Evolutionary conservation across 2,888 invertebrate genomes (phyloP).

Genomic region (Volucella inanis): DNA sequence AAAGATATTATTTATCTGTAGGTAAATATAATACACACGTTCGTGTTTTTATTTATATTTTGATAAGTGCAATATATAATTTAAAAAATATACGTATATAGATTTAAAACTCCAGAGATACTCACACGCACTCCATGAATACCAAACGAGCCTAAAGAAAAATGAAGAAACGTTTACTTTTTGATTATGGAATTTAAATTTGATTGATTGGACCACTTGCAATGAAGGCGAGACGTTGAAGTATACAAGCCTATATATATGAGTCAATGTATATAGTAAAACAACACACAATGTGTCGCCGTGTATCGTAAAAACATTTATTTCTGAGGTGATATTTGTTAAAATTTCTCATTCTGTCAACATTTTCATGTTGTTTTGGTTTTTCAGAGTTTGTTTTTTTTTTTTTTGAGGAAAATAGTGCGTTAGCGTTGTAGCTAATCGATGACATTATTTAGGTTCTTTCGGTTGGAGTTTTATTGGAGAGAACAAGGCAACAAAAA

Average conservation of each 20-base stretch:
- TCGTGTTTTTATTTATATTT: conserved; percentile 1
- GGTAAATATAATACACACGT: background rate
- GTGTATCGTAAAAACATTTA: conserved; percentile 58
- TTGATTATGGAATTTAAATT: conserved; percentile 68
- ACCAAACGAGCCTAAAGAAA: conserved; percentile 34
- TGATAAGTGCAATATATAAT: conserved; percentile 22
- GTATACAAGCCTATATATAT: no score
- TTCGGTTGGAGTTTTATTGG: conserved; percentile 47
- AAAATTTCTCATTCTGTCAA: conserved; percentile 60
- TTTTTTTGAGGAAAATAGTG: conserved; percentile 39
- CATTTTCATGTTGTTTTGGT: conserved; percentile 15
- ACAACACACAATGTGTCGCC: conserved; percentile 14
- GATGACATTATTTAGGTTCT: conserved; percentile 54
- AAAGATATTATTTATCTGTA: conserved; percentile 2
- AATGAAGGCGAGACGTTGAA: conserved; percentile 25
- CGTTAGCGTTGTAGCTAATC: conserved; percentile 50
- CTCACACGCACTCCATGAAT: conserved; percentile 2
- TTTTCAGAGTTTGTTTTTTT: background rate
- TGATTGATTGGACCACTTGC: conserved; percentile 74
- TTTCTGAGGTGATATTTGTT: conserved; percentile 72
- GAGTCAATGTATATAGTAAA: background rate
- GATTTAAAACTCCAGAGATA: conserved; percentile 51
- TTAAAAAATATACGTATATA: background rate
- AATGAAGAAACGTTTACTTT: conserved; percentile 61
- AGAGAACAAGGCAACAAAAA: conserved; percentile 29